Evolutionary conservation across 1,140 invertebrate species (phyloP).

Genomic region (Paramacrobiotus metropolitanus): DNA sequence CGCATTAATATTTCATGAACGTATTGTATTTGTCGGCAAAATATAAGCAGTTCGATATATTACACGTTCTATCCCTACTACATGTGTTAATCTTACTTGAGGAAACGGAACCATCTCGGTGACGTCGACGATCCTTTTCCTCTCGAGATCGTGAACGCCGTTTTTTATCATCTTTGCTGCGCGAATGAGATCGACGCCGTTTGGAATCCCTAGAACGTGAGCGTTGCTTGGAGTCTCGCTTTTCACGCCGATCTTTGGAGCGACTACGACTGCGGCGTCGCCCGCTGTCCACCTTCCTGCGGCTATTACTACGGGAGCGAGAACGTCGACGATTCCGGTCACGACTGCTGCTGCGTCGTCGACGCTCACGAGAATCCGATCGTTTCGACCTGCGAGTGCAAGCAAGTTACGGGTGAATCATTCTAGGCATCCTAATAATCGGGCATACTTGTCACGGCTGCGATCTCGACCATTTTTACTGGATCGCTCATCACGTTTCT

Average conservation of each 20-base stretch:
- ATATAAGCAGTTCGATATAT: no score
- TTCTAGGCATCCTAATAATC: neutral
- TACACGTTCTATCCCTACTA: no score
- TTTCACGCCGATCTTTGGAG: no score
- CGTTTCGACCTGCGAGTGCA: no score
- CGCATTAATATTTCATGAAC: no score
- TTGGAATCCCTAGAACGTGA: no score
- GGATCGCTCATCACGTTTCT: conserved; percentile 1
- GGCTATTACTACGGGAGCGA: neutral
- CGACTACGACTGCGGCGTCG: neutral
- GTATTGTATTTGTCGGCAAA: no score
- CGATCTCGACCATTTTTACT: neutral
- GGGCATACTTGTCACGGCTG: conserved; percentile 5
- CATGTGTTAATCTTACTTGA: no score
- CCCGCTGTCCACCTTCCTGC: neutral
- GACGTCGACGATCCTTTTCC: conserved; percentile 10
- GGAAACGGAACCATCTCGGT: no score
- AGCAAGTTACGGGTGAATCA: no score
- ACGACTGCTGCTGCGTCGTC: neutral
- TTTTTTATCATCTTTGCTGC: neutral
- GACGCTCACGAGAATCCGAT: neutral
- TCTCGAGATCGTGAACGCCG: neutral
- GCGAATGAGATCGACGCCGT: neutral
- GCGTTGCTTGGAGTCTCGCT: no score
- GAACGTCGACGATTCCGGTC: neutral